A percentile compares a stretch with the other conserved stretches of the same genome.
Evolutionary conservation across 2,888 invertebrate species (phyloP).

Genomic region (Nymphalis c-album): DNA sequence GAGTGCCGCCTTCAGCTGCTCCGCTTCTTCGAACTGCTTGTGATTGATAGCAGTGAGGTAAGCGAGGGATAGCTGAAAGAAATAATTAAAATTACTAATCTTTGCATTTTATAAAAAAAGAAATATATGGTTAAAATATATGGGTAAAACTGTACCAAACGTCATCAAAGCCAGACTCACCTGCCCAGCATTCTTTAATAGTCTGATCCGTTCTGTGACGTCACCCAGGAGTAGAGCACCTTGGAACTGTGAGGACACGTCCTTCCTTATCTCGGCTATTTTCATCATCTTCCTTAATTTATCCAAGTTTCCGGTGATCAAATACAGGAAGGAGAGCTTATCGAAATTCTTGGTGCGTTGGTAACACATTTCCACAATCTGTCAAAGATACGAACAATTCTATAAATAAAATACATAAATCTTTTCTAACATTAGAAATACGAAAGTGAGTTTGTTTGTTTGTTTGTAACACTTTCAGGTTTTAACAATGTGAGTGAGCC

Average conservation of each 20-base stretch:
- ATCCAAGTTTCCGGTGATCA: conserved; percentile 98
- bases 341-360: conserved; percentile 99
- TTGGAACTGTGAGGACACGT: conserved; percentile 97
- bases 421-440: neutral
- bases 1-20: conserved; percentile 84
- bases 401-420: neutral
- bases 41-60: conserved; percentile 97
- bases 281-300: conserved; percentile 99
- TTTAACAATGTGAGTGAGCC: no score
- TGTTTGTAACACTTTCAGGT: no score
- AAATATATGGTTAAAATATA: no score
- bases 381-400: conserved; percentile 20
- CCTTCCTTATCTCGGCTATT: conserved; percentile 99
- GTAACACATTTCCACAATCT: conserved; percentile 98
- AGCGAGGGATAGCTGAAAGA: conserved; percentile 87
- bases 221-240: conserved; percentile 96
- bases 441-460: no score
- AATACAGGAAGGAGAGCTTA: conserved; percentile 97
- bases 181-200: conserved; percentile 87
- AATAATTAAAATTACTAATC: no score
- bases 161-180: conserved; percentile 43
- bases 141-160: no score
- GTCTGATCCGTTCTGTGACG: conserved; percentile 91
- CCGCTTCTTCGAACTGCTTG: conserved; percentile 90
- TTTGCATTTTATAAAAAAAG: no score